Evolutionary conservation across 2,113 vertebrate species (phyloP).

Genomic region (Calidris pugnax): DNA sequence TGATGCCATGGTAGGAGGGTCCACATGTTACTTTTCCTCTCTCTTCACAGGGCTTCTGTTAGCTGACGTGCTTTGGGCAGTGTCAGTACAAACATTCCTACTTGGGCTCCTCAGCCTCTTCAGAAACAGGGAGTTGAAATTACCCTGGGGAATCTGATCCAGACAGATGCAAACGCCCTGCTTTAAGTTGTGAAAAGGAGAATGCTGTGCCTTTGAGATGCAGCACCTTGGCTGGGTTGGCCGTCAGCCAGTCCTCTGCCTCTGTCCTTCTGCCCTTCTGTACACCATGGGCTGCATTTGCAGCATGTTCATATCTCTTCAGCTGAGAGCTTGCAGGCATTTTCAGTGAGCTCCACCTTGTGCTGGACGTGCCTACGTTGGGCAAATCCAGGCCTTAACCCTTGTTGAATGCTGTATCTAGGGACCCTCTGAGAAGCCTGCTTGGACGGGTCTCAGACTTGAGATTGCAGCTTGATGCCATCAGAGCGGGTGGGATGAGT

Average conservation of each 20-base stretch:
- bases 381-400: background rate
- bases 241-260: accelerated
- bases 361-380: accelerated
- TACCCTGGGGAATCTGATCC: background rate
- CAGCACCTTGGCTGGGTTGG: background rate
- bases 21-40: background rate
- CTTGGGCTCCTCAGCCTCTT: background rate
- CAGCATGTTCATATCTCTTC: accelerated
- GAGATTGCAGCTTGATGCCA: background rate
- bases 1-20: background rate
- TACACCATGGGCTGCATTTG: background rate
- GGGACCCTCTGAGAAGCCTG: background rate
- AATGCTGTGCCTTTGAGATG: background rate
- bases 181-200: background rate
- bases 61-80: background rate
- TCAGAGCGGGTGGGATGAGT: background rate
- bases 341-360: background rate
- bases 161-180: background rate
- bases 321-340: background rate
- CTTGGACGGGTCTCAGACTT: background rate
- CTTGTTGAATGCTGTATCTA: background rate
- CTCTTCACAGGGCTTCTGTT: background rate
- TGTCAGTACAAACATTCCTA: background rate
- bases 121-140: background rate
- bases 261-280: background rate